Evolutionary conservation across 2,888 invertebrate species (phyloP).

Genomic region (Synanthedon myopaeformis): DNA sequence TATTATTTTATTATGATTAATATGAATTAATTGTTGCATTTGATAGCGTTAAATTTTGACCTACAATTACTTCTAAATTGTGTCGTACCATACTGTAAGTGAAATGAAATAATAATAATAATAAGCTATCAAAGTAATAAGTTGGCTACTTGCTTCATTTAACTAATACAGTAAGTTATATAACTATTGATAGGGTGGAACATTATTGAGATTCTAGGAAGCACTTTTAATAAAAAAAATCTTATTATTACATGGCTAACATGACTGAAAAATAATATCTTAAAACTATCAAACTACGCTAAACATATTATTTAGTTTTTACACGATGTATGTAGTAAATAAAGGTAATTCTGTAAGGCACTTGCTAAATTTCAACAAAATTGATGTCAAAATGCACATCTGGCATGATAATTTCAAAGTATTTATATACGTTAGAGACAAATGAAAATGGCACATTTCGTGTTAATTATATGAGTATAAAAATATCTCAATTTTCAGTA

Average conservation of each 20-base stretch:
- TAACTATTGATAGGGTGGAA: slow-evolving; percentile 3
- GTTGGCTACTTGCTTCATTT: too few relatives aligned
- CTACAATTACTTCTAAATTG: too few relatives aligned
- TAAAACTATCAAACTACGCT: slow-evolving; percentile 4
- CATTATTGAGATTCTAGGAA: slow-evolving; percentile 4
- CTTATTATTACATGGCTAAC: slow-evolving; percentile 27
- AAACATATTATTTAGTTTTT: neutral
- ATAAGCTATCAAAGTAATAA: neutral
- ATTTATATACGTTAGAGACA: neutral
- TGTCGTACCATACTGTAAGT: slow-evolving; percentile 16
- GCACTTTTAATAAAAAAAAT: slow-evolving; percentile 2
- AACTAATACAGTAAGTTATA: slow-evolving; percentile 1
- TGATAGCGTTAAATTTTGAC: too few relatives aligned
- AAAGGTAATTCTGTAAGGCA: neutral
- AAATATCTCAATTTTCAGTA: slow-evolving; percentile 17
- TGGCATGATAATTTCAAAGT: neutral
- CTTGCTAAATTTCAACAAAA: neutral
- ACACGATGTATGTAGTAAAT: neutral
- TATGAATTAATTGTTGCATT: too few relatives aligned
- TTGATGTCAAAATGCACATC: neutral
- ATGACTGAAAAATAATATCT: slow-evolving; percentile 19
- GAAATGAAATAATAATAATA: neutral
- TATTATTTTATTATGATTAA: too few relatives aligned
- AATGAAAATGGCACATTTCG: slow-evolving; percentile 32
- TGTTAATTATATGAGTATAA: slow-evolving; percentile 28